Percentiles rank a stretch among this genome's conserved stretches.
phyloP scores from a whole-genome alignment of 2,888 invertebrate genomes.

The Platyscelio sp. region DNA sequence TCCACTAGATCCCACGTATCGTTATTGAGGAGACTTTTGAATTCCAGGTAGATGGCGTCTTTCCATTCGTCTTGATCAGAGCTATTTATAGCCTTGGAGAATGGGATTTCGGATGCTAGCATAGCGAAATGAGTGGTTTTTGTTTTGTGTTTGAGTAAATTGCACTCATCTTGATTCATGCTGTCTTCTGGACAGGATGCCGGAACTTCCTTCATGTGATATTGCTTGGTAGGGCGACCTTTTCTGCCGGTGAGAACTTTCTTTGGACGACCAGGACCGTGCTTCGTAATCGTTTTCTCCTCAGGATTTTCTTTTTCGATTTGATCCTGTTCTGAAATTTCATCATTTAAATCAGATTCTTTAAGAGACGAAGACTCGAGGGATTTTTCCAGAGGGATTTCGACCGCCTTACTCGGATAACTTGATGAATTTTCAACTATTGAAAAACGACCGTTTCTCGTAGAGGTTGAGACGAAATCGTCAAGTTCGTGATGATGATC shows the following conservation, averaged over 20 bases:
- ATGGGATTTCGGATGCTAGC: constrained; percentile 34
- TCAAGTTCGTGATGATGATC: background rate
- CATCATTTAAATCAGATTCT: background rate
- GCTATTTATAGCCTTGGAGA: constrained; percentile 2
- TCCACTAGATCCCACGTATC: constrained; percentile 60
- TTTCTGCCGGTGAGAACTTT: constrained; percentile 3
- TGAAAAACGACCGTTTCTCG: constrained; percentile 22
- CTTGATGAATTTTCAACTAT: background rate
- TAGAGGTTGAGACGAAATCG: constrained; percentile 12
- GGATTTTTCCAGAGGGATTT: background rate
- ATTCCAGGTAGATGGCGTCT: constrained; percentile 48
- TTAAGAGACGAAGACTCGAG: background rate
- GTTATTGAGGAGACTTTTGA: constrained; percentile 58
- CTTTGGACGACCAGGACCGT: constrained; percentile 35
- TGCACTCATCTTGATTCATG: background rate
- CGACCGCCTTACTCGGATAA: background rate
- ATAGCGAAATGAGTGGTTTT: background rate
- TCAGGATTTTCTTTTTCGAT: background rate
- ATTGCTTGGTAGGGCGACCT: constrained; percentile 37
- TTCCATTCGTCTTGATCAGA: background rate
- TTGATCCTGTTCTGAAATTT: background rate
- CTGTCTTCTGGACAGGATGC: background rate
- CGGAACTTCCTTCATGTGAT: background rate
- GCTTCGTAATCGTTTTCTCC: background rate
- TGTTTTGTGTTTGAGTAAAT: background rate